Percentiles rank a stretch among this genome's conserved stretches.
These are phyloP conservation scores for Bursaphelenchus okinawaensis DNA, from an alignment of 2,888 invertebrate species.

Conservation along the genomic window DNA sequence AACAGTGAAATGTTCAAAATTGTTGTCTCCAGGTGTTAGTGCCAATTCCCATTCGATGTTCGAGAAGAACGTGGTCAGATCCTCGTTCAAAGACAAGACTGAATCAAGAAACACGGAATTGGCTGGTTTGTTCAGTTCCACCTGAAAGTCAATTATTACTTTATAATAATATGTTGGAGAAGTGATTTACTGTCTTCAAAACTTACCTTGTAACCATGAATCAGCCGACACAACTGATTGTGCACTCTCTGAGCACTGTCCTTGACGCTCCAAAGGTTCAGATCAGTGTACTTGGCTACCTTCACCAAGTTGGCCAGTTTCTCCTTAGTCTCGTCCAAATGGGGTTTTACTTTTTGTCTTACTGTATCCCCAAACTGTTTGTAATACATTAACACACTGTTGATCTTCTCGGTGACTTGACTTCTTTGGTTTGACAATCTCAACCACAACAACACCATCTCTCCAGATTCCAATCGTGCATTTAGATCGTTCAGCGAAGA, in stretches of 20 bases:
- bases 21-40: not conserved
- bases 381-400: not conserved
- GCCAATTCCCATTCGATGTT: not conserved
- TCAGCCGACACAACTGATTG: conserved; percentile 60
- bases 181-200: not conserved
- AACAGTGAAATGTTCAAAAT: not conserved
- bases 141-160: conserved; percentile 7
- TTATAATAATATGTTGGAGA: not conserved
- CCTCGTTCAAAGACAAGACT: not conserved
- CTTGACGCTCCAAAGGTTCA: conserved; percentile 86
- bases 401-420: not conserved
- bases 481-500: conserved; percentile 79
- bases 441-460: conserved; percentile 43
- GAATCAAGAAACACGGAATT: not conserved
- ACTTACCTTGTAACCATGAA: conserved; percentile 68
- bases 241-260: conserved; percentile 66
- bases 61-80: not conserved
- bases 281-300: conserved; percentile 88
- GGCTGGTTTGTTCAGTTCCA: conserved; percentile 18
- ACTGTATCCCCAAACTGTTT: conserved; percentile 2
- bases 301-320: conserved; percentile 82
- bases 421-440: not conserved
- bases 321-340: conserved; percentile 79
- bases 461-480: conserved; percentile 72
- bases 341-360: conserved; percentile 57